Base-by-base conservation (phyloP, 1,140 invertebrate genomes). In the Manduca sexta region DNA sequence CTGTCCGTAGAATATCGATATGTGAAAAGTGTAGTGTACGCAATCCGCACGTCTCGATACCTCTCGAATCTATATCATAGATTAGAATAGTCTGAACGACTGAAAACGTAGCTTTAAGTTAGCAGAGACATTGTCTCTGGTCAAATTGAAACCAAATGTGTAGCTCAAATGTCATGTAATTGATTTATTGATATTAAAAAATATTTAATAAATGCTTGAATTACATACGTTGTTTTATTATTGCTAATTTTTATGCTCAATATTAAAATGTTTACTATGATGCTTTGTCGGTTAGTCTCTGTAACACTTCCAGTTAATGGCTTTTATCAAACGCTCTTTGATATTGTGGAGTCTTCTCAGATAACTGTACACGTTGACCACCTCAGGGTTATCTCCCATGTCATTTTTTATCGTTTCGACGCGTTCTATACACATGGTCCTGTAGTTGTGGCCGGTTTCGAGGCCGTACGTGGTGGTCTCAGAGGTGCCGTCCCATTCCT, bases 401-500 rank as follows among this genome's bases (percentile, higher is more conserved):
- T 82, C 69, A 31, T 74, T 81, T 17, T 71, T 76, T 0, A 81
- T 73, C 11, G 72, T 78, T 37, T 78, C 72, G 1, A 68, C 60
- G 1, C 41, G 41, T 33, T 78, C 72, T 8, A 80, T 74, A n/a
- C 67, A 74, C 64, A 75, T 74, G 0, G 77, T 75, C 31, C 77
- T 65, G 42, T 79, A 81, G 38, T 74, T 67, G 34, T 79, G 73
- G 0, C 76, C 76, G 1, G 72, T 74, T 45, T 81, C 63, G 2
- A 82, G 44, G 0, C 74, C 75, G 38, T 68, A 75, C 7, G 47
- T 71, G 0, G 64, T 69, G 0, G 73, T 74, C 37, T 82, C 80
- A 0, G 55, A 59, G 0, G 78, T 81, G 0, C 80, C 82, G 39
- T 82, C 78, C 82, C 82, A 85, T 12, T 79, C 49, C 18, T 84